Evolutionary conservation across 2,797 vertebrate species (phyloP).

Genomic region (Cossypha niveicapilla): DNA sequence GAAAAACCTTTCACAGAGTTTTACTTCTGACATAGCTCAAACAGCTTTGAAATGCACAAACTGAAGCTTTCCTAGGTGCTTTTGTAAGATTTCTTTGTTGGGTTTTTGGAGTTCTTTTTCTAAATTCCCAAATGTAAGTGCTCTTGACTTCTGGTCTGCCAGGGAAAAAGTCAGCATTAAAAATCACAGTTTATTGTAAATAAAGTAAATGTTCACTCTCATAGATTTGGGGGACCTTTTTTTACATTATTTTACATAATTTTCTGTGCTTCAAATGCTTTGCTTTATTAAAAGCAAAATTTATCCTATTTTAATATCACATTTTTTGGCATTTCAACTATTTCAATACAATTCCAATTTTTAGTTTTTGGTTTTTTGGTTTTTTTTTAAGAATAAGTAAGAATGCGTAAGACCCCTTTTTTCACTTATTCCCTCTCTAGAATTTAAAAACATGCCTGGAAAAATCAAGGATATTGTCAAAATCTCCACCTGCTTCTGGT

Average conservation of each 20-base stretch:
- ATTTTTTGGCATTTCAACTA: neutral
- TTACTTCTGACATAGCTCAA: neutral
- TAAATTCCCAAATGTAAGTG: neutral
- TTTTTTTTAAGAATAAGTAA: neutral
- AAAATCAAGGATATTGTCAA: neutral
- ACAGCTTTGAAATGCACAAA: neutral
- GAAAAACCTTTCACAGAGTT: rapidly evolving
- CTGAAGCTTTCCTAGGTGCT: neutral
- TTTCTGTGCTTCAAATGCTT: neutral
- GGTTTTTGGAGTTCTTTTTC: neutral
- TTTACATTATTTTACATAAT: rapidly evolving
- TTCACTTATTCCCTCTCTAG: neutral
- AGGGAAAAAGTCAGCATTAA: neutral
- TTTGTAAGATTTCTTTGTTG: neutral
- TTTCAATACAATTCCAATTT: neutral
- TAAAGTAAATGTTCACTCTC: neutral
- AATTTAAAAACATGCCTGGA: neutral
- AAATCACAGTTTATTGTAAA: neutral
- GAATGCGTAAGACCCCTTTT: neutral
- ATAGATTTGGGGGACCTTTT: too few relatives aligned
- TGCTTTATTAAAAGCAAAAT: neutral
- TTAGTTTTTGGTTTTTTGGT: too few relatives aligned
- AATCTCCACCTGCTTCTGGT: neutral
- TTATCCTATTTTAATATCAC: neutral
- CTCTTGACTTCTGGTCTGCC: neutral